A percentile compares a stretch with the other conserved stretches of the same genome.
phyloP scores from a whole-genome alignment of 2,113 vertebrate genomes.

The Dasyprocta punctata region DNA sequence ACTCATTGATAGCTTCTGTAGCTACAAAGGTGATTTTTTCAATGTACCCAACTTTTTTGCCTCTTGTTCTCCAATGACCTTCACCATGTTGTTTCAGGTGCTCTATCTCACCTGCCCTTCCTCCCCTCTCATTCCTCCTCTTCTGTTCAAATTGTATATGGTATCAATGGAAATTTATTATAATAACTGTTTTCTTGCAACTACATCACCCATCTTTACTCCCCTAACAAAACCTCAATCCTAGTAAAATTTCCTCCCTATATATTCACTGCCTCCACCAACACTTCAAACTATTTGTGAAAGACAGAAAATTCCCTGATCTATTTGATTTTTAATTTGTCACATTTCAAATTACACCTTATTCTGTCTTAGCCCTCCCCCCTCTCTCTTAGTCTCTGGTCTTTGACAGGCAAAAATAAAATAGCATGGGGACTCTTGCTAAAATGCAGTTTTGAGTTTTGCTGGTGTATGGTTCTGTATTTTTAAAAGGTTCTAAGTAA shows the following conservation, averaged over 20 bases:
- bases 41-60: background rate
- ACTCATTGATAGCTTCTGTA: background rate
- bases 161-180: background rate
- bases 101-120: background rate
- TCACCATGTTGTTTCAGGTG: background rate
- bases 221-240: background rate
- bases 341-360: background rate
- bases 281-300: background rate
- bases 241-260: background rate
- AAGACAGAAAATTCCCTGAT: background rate
- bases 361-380: background rate
- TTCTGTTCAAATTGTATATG: background rate
- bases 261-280: background rate
- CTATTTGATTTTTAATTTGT: background rate
- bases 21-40: background rate
- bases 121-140: background rate
- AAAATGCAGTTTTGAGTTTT: background rate
- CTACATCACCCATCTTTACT: background rate
- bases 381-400: background rate
- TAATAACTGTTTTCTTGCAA: background rate
- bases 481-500: background rate
- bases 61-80: background rate
- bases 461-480: background rate
- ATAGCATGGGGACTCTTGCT: background rate
- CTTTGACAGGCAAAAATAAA: background rate